These are phyloP conservation scores for Matsumyia berberina DNA, from an alignment of 2,888 invertebrate genomes.

Conservation along the genomic window DNA sequence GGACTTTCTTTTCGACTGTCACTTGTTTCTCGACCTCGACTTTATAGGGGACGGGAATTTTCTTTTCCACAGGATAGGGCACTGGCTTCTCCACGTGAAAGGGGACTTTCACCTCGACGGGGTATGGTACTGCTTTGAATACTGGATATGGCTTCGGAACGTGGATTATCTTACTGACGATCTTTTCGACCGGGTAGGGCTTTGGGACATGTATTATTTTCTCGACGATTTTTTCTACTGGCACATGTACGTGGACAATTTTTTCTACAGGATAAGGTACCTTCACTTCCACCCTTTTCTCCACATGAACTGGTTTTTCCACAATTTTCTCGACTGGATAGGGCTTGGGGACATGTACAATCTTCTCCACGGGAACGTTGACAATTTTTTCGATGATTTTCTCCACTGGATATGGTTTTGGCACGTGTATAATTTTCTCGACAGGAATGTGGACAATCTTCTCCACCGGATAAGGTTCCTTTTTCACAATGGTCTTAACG, in stretches of 20 bases:
- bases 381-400: constrained; percentile 81
- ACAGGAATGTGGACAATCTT: constrained; percentile 83
- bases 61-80: constrained; percentile 80
- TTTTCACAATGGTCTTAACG: constrained; percentile 87
- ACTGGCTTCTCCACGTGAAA: constrained; percentile 76
- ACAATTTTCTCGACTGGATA: constrained; percentile 80
- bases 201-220: constrained; percentile 85
- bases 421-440: constrained; percentile 86
- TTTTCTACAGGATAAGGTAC: constrained; percentile 82
- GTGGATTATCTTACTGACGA: constrained; percentile 77
- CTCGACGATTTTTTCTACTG: constrained; percentile 82
- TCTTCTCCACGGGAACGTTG: constrained; percentile 80
- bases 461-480: constrained; percentile 85
- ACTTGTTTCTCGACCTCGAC: constrained; percentile 84
- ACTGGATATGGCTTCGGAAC: constrained; percentile 83
- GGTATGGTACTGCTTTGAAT: constrained; percentile 80
- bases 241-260: constrained; percentile 78
- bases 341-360: constrained; percentile 84
- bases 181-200: constrained; percentile 79
- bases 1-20: constrained; percentile 83
- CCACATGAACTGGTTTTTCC: constrained; percentile 85
- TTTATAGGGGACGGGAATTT: constrained; percentile 78
- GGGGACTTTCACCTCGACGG: constrained; percentile 83
- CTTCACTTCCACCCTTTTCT: constrained; percentile 81
- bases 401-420: constrained; percentile 86